These are phyloP conservation scores for Ictalurus punctatus DNA, from an alignment of 2,113 vertebrate genomes.

Conservation along the genomic window DNA sequence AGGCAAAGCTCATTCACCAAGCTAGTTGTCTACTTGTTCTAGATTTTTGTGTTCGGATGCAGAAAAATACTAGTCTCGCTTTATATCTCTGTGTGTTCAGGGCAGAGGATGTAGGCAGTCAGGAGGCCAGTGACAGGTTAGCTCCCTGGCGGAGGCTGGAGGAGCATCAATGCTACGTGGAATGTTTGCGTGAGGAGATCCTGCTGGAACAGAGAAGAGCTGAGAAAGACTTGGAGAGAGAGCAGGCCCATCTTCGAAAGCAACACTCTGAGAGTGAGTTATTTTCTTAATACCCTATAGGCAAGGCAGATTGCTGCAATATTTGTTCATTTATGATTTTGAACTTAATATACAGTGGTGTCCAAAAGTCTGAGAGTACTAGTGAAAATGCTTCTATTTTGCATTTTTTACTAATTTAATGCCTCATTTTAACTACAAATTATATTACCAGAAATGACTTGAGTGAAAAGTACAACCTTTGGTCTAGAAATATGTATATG, in stretches of 20 bases:
- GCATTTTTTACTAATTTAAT: neutral
- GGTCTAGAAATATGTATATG: neutral
- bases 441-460: neutral
- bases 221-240: constrained; percentile 79
- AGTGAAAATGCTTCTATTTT: neutral
- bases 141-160: constrained; percentile 67
- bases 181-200: constrained; percentile 81
- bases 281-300: neutral
- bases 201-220: constrained; percentile 77
- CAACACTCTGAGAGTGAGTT: constrained; percentile 81
- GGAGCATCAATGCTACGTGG: constrained; percentile 76
- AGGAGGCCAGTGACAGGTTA: constrained; percentile 57
- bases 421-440: neutral
- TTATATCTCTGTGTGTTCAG: constrained; percentile 49
- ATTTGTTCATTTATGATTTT: neutral
- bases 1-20: neutral
- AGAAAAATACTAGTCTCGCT: neutral
- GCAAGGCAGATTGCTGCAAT: neutral
- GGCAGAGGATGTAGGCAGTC: constrained; percentile 52
- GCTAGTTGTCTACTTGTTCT: neutral
- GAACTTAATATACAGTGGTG: neutral
- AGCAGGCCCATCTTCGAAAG: constrained; percentile 75
- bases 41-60: neutral
- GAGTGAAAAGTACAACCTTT: neutral
- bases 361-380: neutral